These are phyloP conservation scores for Scleropages formosus DNA, from an alignment of 2,797 vertebrate species.

Conservation along the genomic window DNA sequence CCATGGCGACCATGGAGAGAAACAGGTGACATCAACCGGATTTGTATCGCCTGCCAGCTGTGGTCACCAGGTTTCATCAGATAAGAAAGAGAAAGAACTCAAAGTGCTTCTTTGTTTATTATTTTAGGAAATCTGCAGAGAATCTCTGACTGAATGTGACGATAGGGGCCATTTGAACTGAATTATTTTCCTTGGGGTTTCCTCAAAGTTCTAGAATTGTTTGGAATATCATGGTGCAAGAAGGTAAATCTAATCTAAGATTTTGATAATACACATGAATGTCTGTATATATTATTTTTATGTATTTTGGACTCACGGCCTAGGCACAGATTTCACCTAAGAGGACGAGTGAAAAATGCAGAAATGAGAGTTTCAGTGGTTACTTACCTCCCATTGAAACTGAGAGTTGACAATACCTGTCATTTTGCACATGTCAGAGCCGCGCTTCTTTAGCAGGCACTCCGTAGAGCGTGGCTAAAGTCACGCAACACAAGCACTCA, in stretches of 20 bases:
- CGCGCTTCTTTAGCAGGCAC: background rate
- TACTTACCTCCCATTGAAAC: background rate
- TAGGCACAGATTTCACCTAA: background rate
- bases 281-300: background rate
- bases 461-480: background rate
- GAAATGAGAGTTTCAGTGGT: background rate
- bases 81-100: background rate
- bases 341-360: background rate
- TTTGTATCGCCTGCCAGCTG: slow-evolving; percentile 19
- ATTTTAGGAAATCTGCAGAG: slow-evolving; percentile 19
- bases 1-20: background rate
- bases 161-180: slow-evolving; percentile 15
- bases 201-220: background rate
- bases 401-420: background rate
- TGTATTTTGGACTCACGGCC: background rate
- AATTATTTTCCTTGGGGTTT: background rate
- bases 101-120: slow-evolving; percentile 2
- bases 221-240: background rate
- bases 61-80: background rate
- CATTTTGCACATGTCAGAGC: background rate
- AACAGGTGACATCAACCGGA: slow-evolving; percentile 9
- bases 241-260: background rate
- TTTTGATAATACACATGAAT: background rate
- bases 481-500: background rate
- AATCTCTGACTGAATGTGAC: background rate